Evolutionary conservation across 2,888 invertebrate genomes (phyloP), one percentile per base, ranked within the genome.

Genomic region (Andrena minutula): DNA sequence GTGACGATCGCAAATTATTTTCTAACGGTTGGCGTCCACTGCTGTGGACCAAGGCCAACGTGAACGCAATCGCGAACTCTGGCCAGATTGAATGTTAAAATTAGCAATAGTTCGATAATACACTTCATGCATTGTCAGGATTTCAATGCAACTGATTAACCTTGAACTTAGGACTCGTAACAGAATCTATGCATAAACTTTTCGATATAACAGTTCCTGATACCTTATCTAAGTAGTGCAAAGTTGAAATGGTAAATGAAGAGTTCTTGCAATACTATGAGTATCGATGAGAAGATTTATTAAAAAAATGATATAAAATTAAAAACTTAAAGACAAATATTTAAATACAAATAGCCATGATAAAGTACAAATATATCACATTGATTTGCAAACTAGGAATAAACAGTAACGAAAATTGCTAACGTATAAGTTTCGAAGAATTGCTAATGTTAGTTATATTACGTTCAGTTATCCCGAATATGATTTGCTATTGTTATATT

Each of bases 21-120:
- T 86, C 82, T 82, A 75, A 74, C 81, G 82, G 84, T 81, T 87
- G 85, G 73, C 89, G 90, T 91, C 88, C 90, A 91, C 89, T 69
- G 88, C 84, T 90, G 89, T 92, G 93, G 93, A 92, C 75, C 79
- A 88, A 82, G 86, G 92, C 92, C 92, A 92, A 83, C 64, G 68
- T 76, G 84, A 88, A 82, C 87, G 85, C 69, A 79, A 84, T 75
- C 82, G 66, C 82, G 79, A 88, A 88, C 78, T 72, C 64, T 75
- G 80, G 88, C 89, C 88, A 90, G 87, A 88, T 81, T 66, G 75
- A 80, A 63, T 75, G 88, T 89, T 91, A 91, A 92, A 93, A 92
- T 92, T 93, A 93, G 91, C 89, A 65, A 61, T 61, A 64, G 74
- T 69, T 84, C 90, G 88, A 91, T 92, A 93, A 92, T 89, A 86